phyloP scores from a whole-genome alignment of 2,888 invertebrate species.

The Elmis aenea region DNA sequence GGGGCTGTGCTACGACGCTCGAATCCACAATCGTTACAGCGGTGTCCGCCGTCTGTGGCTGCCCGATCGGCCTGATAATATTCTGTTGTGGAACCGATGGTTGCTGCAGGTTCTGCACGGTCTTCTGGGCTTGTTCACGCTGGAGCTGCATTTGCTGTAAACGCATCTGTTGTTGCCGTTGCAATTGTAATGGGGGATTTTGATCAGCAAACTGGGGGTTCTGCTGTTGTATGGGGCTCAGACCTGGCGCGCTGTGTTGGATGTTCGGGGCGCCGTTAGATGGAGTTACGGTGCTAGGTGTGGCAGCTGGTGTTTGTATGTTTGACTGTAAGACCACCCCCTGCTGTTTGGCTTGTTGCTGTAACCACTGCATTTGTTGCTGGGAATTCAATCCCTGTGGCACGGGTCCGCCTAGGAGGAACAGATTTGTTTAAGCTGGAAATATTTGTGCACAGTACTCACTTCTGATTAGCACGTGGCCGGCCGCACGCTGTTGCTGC shows the following conservation, averaged over 20 bases:
- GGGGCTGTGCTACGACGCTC: slow-evolving; percentile 41
- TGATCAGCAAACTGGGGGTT: slow-evolving; percentile 34
- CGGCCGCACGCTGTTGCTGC: slow-evolving; percentile 37
- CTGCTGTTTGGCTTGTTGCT: slow-evolving; percentile 45
- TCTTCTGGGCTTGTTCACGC: slow-evolving; percentile 49
- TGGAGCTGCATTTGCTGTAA: slow-evolving; percentile 60
- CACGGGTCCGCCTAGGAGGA: slow-evolving; percentile 35
- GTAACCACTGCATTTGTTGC: slow-evolving; percentile 47
- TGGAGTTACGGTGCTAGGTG: slow-evolving; percentile 12
- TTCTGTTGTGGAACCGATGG: slow-evolving; percentile 13
- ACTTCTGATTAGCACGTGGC: slow-evolving; percentile 42
- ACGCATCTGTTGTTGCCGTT: slow-evolving; percentile 61
- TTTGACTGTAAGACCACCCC: slow-evolving; percentile 40
- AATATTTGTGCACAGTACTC: no score
- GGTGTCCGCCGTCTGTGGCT: slow-evolving; percentile 18
- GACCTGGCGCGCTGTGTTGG: slow-evolving; percentile 32
- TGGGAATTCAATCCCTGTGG: slow-evolving; percentile 44
- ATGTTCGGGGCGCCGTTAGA: slow-evolving; percentile 16
- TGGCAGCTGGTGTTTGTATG: slow-evolving; percentile 34
- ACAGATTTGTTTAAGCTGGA: no score
- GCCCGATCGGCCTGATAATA: slow-evolving; percentile 16
- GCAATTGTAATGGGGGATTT: slow-evolving; percentile 42
- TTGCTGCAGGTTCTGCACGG: slow-evolving; percentile 38
- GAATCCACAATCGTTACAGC: slow-evolving; percentile 22
- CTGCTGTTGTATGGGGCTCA: slow-evolving; percentile 41